Evolutionary conservation across 2,113 vertebrate species (phyloP), one percentile per base, ranked within the genome.

Genomic region (Brachypodius melanocephalos): DNA sequence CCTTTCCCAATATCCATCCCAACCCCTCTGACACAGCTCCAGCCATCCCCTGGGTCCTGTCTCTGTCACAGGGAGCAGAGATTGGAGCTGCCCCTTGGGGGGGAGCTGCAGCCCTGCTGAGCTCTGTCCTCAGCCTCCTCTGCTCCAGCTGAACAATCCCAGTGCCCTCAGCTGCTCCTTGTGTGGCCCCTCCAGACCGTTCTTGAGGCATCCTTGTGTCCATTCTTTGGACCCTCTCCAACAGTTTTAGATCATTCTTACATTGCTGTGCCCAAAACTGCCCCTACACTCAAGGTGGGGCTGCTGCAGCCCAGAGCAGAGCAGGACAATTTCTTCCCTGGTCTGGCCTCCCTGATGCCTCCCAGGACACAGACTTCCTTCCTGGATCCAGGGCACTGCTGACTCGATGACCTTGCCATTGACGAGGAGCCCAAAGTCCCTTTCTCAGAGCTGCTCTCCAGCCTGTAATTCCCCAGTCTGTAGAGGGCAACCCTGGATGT

Each of bases 1-100:
- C 32, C 26, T 51, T 43, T 14, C 32, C 42, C 62, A 31, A 32
- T 0, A 0, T 6, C 34, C 24, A 34, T 8, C 51, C 34, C 12
- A 55, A 43, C 29, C 0, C 1, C 12, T 16, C 14, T 14, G 5
- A 1, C 12, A 3, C 71, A 75, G 10, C 43, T 49, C 31, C 43
- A 49, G 61, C 62, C 26, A 0, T 7, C 58, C 36, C 61, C 51
- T 58, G 24, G 32, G 0, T 42, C 3, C 61, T 85, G 61, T 34
- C 43, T 43, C 52, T 67, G 52, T 49, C 61, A 0, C 43, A 58
- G 28, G 38, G 49, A 42, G 31, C 82, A 75, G 83, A 67, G 71
- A 12, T 17, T 0, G 0, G 54, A 43, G 79, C 65, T 69, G 65
- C 4, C 52, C 42, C 54, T 48, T 48, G 65, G 29, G 63, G 38